Base-by-base conservation (phyloP, 2,888 invertebrate species). In the Dynastes grantii region DNA sequence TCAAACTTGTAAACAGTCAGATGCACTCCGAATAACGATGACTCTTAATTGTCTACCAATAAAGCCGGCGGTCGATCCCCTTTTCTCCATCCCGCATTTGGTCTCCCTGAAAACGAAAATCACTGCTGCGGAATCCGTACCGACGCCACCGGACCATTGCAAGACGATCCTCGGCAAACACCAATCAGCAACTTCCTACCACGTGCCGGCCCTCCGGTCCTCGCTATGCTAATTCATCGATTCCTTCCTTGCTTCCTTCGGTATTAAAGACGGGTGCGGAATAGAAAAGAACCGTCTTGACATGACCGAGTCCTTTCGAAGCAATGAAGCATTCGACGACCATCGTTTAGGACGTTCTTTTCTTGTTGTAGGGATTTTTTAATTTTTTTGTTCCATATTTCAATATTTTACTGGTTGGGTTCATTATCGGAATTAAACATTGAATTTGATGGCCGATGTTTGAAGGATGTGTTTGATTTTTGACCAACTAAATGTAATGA, bases 21-120 rank as follows among this genome's bases (percentile, higher is more conserved):
- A 85, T 85, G 87, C 86, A 86, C 84, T 84, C 84, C 84, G 88
- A 88, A 87, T 87, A 87, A 87, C 86, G 87, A 87, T 88, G 88
- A 86, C 85, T 87, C 87, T 86, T 88, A 88, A 88, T 88, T 88
- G 88, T 87, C 87, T 86, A 86, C 86, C 87, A 87, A 87, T 87
- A 88, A 85, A 85, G 85, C 67, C 85, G 84, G 86, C 85, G 85
- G 86, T 84, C 84, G 82, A 40, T 40, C 40, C 40, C 9, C 65
- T 13, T 45, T 81, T 45, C 45, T 11, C 45, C 45, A 8, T 45
- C 45, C 8, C 45, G 45, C 45, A 8, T 8, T 45, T 11, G 45
- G 8, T 11, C 45, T 45, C 45, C 8, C 45, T 11, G 45, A 45
- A 37, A 45, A 45, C 83, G 76, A 83, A 86, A 87, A 86, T 86